Evolutionary conservation across 2,888 invertebrate genomes (phyloP).

Genomic region (Xylophagus ater): DNA sequence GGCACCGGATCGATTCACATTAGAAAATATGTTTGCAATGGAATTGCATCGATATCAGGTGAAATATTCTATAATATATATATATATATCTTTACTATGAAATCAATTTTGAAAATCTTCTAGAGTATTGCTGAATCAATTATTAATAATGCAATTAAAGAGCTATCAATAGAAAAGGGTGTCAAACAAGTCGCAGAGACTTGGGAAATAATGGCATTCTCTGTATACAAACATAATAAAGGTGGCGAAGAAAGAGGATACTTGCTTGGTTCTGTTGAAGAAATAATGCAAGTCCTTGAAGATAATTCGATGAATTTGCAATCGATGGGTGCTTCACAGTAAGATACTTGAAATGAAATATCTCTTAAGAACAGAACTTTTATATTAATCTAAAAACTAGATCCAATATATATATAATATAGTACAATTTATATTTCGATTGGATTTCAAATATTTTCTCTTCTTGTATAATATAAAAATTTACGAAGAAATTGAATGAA

Average conservation of each 20-base stretch:
- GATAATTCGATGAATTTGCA: constrained; percentile 85
- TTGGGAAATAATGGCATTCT: constrained; percentile 56
- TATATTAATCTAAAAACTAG: background rate
- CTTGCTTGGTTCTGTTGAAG: constrained; percentile 68
- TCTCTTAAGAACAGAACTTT: background rate
- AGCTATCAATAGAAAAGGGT: constrained; percentile 80
- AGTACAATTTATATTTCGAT: too few relatives aligned
- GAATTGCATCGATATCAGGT: constrained; percentile 73
- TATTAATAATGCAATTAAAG: constrained; percentile 80
- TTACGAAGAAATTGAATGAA: background rate
- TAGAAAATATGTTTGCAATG: constrained; percentile 90
- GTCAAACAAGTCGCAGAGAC: constrained; percentile 71
- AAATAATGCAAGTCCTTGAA: constrained; percentile 68
- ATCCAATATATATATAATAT: too few relatives aligned
- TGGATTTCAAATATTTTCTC: too few relatives aligned
- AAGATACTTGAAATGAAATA: constrained; percentile 23
- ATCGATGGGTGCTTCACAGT: constrained; percentile 81
- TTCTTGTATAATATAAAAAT: background rate
- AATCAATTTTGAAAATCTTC: background rate
- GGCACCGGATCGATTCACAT: constrained; percentile 76
- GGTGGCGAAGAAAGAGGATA: constrained; percentile 66
- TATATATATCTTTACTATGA: background rate
- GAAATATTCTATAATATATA: constrained; percentile 1
- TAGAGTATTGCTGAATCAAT: constrained; percentile 69
- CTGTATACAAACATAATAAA: constrained; percentile 54